A percentile compares a stretch with the other conserved stretches of the same genome.
These are phyloP conservation scores for Neodiprion pinetum DNA, from an alignment of 1,140 invertebrate genomes.

Conservation along the genomic window DNA sequence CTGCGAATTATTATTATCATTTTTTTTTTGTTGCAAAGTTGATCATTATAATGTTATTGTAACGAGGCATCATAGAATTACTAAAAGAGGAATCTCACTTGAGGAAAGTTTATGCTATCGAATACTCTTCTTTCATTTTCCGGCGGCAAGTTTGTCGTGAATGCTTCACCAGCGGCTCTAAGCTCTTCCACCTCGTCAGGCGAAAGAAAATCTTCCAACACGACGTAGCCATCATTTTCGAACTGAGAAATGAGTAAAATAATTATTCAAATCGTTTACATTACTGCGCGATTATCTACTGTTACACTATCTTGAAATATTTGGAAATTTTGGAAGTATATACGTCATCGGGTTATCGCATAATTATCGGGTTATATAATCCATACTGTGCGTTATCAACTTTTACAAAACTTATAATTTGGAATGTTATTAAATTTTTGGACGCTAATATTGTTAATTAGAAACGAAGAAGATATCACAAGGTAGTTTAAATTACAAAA, in stretches of 20 bases:
- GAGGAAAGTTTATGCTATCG: conserved; percentile 68
- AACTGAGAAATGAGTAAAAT: conserved; percentile 65
- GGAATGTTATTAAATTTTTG: not conserved
- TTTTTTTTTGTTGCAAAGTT: too few species aligned
- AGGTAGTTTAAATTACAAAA: not conserved
- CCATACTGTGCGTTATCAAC: not conserved
- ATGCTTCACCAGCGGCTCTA: conserved; percentile 69
- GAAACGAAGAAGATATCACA: not conserved
- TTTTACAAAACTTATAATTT: not conserved
- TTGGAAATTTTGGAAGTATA: too few species aligned
- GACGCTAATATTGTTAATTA: not conserved
- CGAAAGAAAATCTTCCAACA: conserved; percentile 83
- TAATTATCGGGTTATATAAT: too few species aligned
- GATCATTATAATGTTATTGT: not conserved
- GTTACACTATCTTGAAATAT: too few species aligned
- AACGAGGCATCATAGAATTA: conserved; percentile 8
- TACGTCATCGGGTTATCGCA: too few species aligned
- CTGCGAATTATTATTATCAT: conserved; percentile 56
- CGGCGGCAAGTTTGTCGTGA: conserved; percentile 79
- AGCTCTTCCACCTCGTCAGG: conserved; percentile 78
- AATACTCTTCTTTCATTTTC: conserved; percentile 74
- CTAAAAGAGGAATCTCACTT: conserved; percentile 53
- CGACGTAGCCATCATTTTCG: conserved; percentile 80
- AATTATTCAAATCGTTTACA: too few species aligned
- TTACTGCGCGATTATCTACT: too few species aligned